These are phyloP conservation scores for Echeneis naucrates DNA, from an alignment of 2,797 vertebrate genomes.

Conservation along the genomic window DNA sequence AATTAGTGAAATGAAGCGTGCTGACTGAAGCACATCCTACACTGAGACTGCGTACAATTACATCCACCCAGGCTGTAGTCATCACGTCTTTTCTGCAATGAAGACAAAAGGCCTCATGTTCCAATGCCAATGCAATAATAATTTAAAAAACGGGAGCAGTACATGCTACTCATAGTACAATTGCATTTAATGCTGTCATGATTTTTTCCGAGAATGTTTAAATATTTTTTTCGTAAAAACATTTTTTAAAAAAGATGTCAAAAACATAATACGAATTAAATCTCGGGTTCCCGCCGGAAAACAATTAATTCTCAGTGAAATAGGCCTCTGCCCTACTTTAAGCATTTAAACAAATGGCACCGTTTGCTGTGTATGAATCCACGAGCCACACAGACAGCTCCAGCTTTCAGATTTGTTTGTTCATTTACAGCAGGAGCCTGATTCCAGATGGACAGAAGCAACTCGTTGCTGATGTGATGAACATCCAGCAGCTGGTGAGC, in stretches of 20 bases:
- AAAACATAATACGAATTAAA: neutral
- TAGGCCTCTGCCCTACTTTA: neutral
- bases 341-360: neutral
- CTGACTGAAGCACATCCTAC: neutral
- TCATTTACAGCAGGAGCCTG: slow-evolving; percentile 48
- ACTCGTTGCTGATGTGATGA: slow-evolving; percentile 68
- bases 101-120: neutral
- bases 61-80: neutral
- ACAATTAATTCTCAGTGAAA: no score
- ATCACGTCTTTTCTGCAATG: neutral
- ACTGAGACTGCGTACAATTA: neutral
- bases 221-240: neutral
- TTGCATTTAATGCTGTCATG: neutral
- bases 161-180: neutral
- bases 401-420: slow-evolving; percentile 18
- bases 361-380: neutral
- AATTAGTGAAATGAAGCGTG: slow-evolving; percentile 3
- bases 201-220: neutral
- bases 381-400: neutral
- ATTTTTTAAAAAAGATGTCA: no score
- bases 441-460: slow-evolving; percentile 61
- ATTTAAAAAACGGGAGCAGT: neutral
- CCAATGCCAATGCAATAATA: no score
- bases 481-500: slow-evolving; percentile 35
- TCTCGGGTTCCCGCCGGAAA: no score